These are phyloP conservation scores for Aquatica leii DNA, from an alignment of 2,888 invertebrate genomes.

Conservation along the genomic window DNA sequence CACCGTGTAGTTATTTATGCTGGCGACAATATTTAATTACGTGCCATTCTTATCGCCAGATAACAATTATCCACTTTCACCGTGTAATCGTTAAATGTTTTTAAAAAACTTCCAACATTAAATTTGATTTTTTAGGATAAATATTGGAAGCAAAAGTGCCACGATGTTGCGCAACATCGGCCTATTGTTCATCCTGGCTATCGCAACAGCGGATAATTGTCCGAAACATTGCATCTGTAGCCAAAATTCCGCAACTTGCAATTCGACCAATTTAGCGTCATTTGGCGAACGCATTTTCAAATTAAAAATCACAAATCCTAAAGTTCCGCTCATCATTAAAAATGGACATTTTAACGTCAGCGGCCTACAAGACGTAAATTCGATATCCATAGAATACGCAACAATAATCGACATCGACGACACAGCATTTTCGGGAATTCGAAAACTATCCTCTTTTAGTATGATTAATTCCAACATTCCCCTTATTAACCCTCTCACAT, in stretches of 20 bases:
- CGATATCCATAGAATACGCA: slow-evolving; percentile 75
- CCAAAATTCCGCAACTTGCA: slow-evolving; percentile 72
- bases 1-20: background rate
- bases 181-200: slow-evolving; percentile 6
- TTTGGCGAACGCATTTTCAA: slow-evolving; percentile 71
- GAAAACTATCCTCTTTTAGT: slow-evolving; percentile 73
- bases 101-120: background rate
- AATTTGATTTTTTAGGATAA: slow-evolving; percentile 19
- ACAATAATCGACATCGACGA: slow-evolving; percentile 72
- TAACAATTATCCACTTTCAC: background rate
- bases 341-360: slow-evolving; percentile 69
- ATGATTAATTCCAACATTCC: slow-evolving; percentile 74
- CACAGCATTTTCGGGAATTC: slow-evolving; percentile 74
- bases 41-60: slow-evolving; percentile 8
- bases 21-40: background rate
- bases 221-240: slow-evolving; percentile 72
- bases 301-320: slow-evolving; percentile 50
- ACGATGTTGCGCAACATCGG: slow-evolving; percentile 27
- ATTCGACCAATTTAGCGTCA: slow-evolving; percentile 70
- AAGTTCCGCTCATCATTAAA: slow-evolving; percentile 67
- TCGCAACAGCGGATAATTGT: slow-evolving; percentile 61
- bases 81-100: background rate
- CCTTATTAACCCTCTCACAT: slow-evolving; percentile 73
- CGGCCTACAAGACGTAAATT: slow-evolving; percentile 71
- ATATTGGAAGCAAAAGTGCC: background rate